Conservation (phyloP, 1,140 invertebrate genomes). For the Megathymus violae region DNA sequence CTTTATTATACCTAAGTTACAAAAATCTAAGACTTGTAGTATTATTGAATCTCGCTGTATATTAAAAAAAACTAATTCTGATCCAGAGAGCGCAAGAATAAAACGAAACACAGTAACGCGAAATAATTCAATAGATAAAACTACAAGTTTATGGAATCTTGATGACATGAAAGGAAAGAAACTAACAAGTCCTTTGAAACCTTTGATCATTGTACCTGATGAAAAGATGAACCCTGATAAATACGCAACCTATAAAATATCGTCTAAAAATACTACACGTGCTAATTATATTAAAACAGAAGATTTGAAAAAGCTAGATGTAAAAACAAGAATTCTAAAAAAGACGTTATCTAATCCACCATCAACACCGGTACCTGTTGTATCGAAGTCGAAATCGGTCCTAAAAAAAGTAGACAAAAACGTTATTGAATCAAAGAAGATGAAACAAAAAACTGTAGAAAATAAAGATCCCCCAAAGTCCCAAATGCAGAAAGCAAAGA, state of each 20-base stretch:
- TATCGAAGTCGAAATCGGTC: slow-evolving; percentile 64
- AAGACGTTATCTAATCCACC: slow-evolving; percentile 82
- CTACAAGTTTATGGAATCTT: slow-evolving; percentile 83
- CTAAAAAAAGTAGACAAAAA: slow-evolving; percentile 75
- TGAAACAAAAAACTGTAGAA: slow-evolving; percentile 63
- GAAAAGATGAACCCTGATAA: slow-evolving; percentile 78
- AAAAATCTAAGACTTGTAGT: slow-evolving; percentile 86
- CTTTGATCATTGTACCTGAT: slow-evolving; percentile 55
- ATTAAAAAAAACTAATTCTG: slow-evolving; percentile 81
- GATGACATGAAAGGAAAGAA: slow-evolving; percentile 82
- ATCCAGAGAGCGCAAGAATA: slow-evolving; percentile 63
- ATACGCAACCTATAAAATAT: slow-evolving; percentile 82
- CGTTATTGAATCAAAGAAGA: slow-evolving; percentile 72
- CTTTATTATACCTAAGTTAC: slow-evolving; percentile 82
- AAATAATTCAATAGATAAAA: slow-evolving; percentile 80
- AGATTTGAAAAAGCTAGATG: slow-evolving; percentile 79
- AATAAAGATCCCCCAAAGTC: slow-evolving; percentile 62
- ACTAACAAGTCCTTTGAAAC: slow-evolving; percentile 69
- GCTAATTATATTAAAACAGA: slow-evolving; percentile 67
- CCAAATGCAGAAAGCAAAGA: slow-evolving; percentile 83
- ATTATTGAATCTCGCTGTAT: slow-evolving; percentile 86
- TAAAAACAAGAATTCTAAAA: slow-evolving; percentile 82
- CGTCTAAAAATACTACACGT: slow-evolving; percentile 67
- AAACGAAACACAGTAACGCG: slow-evolving; percentile 62
- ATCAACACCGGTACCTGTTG: slow-evolving; percentile 73